phyloP scores from a whole-genome alignment of 2,797 vertebrate species.

The Alcedo atthis region DNA sequence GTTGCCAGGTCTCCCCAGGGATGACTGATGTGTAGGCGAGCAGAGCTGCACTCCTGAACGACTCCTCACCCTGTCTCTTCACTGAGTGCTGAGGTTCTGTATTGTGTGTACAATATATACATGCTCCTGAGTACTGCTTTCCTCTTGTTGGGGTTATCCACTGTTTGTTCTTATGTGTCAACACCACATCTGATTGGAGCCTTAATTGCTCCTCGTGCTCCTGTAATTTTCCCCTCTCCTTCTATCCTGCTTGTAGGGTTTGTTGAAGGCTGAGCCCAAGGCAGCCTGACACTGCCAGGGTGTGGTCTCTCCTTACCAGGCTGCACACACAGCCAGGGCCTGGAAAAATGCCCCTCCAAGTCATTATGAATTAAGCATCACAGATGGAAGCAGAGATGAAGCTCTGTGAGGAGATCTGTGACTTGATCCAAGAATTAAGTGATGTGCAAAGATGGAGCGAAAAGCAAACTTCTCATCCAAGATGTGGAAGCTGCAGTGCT shows the following conservation, averaged over 20 bases:
- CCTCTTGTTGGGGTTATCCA: not conserved
- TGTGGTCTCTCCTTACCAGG: constrained; percentile 5
- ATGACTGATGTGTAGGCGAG: not conserved
- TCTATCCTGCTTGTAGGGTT: constrained; percentile 31
- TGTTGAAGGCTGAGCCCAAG: not conserved
- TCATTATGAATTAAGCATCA: not conserved
- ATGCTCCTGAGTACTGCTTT: constrained; percentile 23
- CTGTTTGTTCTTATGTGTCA: not conserved
- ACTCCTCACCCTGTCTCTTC: not conserved
- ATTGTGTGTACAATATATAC: not conserved
- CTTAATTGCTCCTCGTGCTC: constrained; percentile 28
- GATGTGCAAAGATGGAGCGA: not conserved
- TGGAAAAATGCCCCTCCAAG: constrained; percentile 9
- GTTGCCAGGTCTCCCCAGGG: not conserved
- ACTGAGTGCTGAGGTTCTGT: not conserved
- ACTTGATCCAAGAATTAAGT: not conserved
- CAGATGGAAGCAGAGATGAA: not conserved
- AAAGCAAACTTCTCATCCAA: not conserved
- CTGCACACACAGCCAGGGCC: not conserved
- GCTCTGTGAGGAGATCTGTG: not conserved
- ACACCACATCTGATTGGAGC: constrained; percentile 23
- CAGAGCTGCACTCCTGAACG: not conserved
- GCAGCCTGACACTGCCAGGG: not conserved
- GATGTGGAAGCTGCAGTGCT: not conserved
- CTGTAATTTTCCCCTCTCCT: not conserved